phyloP scores from a whole-genome alignment of 2,888 invertebrate species.

The Leptinotarsa tumamoca region DNA sequence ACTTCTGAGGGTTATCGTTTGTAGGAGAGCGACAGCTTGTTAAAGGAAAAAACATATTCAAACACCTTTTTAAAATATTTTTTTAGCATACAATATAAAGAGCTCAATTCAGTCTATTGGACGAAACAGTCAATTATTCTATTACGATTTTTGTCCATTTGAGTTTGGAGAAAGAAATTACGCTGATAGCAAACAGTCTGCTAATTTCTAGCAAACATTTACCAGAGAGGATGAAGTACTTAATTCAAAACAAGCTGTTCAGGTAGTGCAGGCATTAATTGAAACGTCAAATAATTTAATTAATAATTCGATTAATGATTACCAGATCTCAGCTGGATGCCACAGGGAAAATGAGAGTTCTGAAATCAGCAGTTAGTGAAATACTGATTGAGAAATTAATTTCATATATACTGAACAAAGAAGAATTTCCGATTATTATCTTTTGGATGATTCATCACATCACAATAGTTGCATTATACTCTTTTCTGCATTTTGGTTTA shows the following conservation, averaged over 20 bases:
- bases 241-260: conserved; percentile 11
- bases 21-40: no score
- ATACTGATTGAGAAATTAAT: not conserved
- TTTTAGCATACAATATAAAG: no score
- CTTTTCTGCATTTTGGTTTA: no score
- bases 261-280: conserved; percentile 31
- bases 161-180: conserved; percentile 24
- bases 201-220: conserved; percentile 28
- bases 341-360: not conserved
- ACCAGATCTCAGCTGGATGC: conserved; percentile 3
- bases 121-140: not conserved
- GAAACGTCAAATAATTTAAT: conserved; percentile 34
- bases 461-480: no score
- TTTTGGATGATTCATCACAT: no score
- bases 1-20: no score
- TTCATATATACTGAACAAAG: no score
- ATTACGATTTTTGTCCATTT: not conserved
- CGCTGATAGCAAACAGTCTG: conserved; percentile 18
- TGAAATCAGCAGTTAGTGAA: not conserved
- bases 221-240: conserved; percentile 14
- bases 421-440: no score
- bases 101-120: not conserved
- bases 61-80: no score
- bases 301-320: conserved; percentile 25
- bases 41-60: no score